Base-by-base conservation (phyloP, 2,797 vertebrate species). In the Spondyliosoma cantharus region DNA sequence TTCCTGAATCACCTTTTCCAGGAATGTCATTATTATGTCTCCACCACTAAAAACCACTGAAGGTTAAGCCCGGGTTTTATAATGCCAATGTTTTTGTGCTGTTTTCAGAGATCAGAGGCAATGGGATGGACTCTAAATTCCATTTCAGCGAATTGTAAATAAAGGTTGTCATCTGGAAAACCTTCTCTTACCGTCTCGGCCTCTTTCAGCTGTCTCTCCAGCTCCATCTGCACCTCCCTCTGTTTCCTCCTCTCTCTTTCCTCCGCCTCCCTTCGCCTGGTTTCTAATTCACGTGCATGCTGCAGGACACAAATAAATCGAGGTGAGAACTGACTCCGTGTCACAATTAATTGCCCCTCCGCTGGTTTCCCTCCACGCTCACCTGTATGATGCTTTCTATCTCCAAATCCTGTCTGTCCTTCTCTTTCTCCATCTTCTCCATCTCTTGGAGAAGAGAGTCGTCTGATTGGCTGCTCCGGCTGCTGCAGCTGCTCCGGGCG, bases 331-430 rank as follows among this genome's bases (percentile, higher is more conserved):
- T 14, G 1, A 63, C 48, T 50, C 17, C 0, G 42, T 4, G 11
- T 59, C 7, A 6, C 7, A 7, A 29, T 4, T 1, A 17, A 63
- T 4, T 0, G 2, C 12, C 43, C n/a, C n/a, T 3, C 3, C n/a
- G 0, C 12, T 2, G 16, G 27, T 45, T 37, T 52, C 19, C 24
- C 22, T 17, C 50, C 17, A 8, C 45, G 37, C 59, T 74, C n/a
- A 93, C 93, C 91, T 94, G 90, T 27, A 94, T 93, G 84, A 94
- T 93, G 83, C 54, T 93, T 62, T 94, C 93, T 50, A 93, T 94
- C 78, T 93, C 91, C 32, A 86, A 70, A 43, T 93, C 90, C 69
- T 93, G 89, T 42, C 68, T 88, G 58, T 93, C 90, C 32, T 81
- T 91, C 19, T 89, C 88, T 48, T 71, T 89, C 62, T 92, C 92